Evolutionary conservation across 2,113 vertebrate species (phyloP).

Genomic region (Mastomys coucha): DNA sequence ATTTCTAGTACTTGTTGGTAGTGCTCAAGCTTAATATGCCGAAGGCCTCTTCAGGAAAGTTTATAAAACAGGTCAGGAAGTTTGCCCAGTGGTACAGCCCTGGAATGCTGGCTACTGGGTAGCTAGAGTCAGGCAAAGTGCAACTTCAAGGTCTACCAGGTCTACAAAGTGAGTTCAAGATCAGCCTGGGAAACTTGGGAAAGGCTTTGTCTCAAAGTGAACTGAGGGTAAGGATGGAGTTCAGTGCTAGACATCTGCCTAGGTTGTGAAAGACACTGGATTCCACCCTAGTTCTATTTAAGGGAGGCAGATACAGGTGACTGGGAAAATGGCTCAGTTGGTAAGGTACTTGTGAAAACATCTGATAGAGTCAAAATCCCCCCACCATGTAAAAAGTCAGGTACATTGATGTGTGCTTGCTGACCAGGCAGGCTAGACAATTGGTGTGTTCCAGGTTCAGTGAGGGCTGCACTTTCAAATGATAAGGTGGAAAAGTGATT

Average conservation of each 20-base stretch:
- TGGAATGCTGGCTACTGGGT: not conserved
- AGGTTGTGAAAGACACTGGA: not conserved
- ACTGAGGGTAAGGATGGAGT: not conserved
- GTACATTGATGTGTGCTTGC: no score
- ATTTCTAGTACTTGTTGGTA: not conserved
- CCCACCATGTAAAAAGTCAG: not conserved
- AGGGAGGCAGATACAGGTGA: not conserved
- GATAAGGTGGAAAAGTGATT: not conserved
- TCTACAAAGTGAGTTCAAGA: not conserved
- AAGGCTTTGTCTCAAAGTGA: not conserved
- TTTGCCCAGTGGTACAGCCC: no score
- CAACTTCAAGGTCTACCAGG: not conserved
- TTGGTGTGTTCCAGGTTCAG: not conserved
- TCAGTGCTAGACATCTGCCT: not conserved
- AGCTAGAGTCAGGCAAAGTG: not conserved
- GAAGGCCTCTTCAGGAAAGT: not conserved
- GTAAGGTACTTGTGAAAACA: not conserved
- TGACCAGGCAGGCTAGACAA: not conserved
- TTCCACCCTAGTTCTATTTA: not conserved
- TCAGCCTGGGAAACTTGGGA: not conserved
- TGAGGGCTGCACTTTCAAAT: not conserved
- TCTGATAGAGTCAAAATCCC: not conserved
- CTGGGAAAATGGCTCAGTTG: not conserved
- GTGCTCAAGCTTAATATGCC: not conserved
- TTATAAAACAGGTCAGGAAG: not conserved